Evolutionary conservation across 1,140 invertebrate genomes (phyloP).

Genomic region (Lepidurus apus): DNA sequence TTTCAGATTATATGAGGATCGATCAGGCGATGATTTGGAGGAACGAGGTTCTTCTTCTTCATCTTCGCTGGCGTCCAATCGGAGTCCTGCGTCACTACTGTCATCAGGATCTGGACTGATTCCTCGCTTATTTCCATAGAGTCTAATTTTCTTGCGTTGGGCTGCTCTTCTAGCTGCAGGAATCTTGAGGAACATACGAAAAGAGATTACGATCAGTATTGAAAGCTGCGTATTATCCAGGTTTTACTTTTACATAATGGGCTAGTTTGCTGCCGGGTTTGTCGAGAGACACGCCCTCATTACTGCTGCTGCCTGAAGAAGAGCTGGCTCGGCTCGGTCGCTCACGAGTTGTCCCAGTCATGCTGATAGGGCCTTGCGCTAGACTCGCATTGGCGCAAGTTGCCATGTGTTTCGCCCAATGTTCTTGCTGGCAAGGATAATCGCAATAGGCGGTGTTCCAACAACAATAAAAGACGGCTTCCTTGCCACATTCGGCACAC

Average conservation of each 20-base stretch:
- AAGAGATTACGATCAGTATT: not conserved
- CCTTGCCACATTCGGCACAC: slow-evolving; percentile 78
- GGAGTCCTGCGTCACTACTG: not conserved
- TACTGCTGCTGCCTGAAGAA: slow-evolving; percentile 36
- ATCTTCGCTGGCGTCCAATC: not conserved
- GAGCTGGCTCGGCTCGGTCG: slow-evolving; percentile 34
- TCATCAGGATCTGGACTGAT: not conserved
- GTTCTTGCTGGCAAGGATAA: slow-evolving; percentile 61
- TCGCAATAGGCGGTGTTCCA: slow-evolving; percentile 93
- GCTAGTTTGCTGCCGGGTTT: slow-evolving; percentile 29
- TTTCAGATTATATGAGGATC: not conserved
- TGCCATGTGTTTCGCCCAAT: slow-evolving; percentile 52
- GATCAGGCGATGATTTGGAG: not conserved
- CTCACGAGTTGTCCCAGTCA: slow-evolving; percentile 36
- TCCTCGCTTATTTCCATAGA: not conserved
- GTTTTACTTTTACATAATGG: slow-evolving; percentile 18
- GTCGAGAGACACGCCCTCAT: slow-evolving; percentile 31
- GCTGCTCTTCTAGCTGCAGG: not conserved
- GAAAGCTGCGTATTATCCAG: no score
- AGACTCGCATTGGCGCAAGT: slow-evolving; percentile 46
- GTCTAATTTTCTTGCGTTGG: slow-evolving; percentile 1
- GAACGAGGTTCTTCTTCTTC: not conserved
- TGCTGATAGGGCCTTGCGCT: slow-evolving; percentile 37
- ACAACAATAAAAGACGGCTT: slow-evolving; percentile 86
- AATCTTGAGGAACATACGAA: not conserved